A percentile compares a stretch with the other conserved stretches of the same genome.
Conservation (phyloP, 2,797 vertebrate genomes). For the Mergus octosetaceus region DNA sequence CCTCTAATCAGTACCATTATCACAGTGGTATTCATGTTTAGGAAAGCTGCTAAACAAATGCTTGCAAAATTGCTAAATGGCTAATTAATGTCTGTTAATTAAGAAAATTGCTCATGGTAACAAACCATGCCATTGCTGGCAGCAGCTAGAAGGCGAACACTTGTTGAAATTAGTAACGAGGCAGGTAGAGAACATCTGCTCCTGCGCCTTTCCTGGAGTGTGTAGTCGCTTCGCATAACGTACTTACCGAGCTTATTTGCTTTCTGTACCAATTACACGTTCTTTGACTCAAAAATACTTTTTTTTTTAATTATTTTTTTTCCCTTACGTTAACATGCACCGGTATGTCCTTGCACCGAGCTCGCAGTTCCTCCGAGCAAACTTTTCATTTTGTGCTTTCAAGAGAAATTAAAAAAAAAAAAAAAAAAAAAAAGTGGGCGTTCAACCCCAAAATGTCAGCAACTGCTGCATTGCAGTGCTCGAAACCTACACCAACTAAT, state of each 20-base stretch:
- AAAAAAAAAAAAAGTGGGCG: neutral
- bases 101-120: constrained; percentile 89
- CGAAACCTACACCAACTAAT: constrained; percentile 47
- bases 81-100: constrained; percentile 91
- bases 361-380: neutral
- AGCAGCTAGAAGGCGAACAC: constrained; percentile 85
- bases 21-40: constrained; percentile 88
- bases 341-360: neutral
- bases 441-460: constrained; percentile 50
- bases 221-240: constrained; percentile 65
- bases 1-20: constrained; percentile 89
- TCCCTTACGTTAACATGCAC: constrained; percentile 11
- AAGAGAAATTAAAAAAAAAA: neutral
- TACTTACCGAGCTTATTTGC: constrained; percentile 64
- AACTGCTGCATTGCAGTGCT: constrained; percentile 54
- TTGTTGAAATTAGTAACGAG: constrained; percentile 85
- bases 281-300: neutral
- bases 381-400: neutral
- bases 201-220: constrained; percentile 72
- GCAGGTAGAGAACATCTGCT: constrained; percentile 86
- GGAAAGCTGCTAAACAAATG: constrained; percentile 88
- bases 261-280: constrained; percentile 54
- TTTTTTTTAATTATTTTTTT: neutral
- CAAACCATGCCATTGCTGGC: constrained; percentile 86
- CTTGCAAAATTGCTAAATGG: constrained; percentile 87